Evolutionary conservation across 2,797 vertebrate species (phyloP).

Genomic region (Acanthornis magna): DNA sequence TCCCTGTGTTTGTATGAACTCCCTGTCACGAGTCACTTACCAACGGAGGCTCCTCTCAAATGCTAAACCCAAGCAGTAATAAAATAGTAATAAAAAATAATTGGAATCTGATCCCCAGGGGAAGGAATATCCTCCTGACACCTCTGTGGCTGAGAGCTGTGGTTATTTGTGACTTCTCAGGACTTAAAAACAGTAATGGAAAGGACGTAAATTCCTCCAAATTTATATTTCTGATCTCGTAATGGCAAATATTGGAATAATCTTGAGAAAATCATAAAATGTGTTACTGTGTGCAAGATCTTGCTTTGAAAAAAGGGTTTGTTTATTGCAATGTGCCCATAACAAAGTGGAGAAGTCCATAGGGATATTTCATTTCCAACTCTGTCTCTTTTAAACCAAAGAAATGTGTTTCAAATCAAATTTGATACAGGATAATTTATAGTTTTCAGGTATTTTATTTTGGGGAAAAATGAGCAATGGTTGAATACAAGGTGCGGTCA

Average conservation of each 20-base stretch:
- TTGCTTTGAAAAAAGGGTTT: background rate
- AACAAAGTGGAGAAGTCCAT: background rate
- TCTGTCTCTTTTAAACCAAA: background rate
- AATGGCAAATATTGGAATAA: background rate
- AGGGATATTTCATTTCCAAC: background rate
- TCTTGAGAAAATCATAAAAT: background rate
- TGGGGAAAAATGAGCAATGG: background rate
- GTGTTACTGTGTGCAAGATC: background rate
- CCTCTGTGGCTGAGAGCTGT: background rate
- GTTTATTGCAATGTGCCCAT: background rate
- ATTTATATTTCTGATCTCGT: background rate
- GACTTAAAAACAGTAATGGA: background rate
- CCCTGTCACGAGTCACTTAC: background rate
- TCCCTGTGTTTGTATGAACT: background rate
- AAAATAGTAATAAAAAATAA: background rate
- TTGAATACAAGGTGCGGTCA: background rate
- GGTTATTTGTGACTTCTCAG: background rate
- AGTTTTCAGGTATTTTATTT: background rate
- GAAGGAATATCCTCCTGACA: background rate
- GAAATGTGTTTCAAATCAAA: background rate
- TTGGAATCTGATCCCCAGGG: background rate
- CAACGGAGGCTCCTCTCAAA: background rate
- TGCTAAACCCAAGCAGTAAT: background rate
- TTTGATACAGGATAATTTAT: background rate
- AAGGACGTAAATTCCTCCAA: background rate